Evolutionary conservation across 2,888 invertebrate species (phyloP), one percentile per base, ranked within the genome.

Genomic region (Chrysolina haemoptera): DNA sequence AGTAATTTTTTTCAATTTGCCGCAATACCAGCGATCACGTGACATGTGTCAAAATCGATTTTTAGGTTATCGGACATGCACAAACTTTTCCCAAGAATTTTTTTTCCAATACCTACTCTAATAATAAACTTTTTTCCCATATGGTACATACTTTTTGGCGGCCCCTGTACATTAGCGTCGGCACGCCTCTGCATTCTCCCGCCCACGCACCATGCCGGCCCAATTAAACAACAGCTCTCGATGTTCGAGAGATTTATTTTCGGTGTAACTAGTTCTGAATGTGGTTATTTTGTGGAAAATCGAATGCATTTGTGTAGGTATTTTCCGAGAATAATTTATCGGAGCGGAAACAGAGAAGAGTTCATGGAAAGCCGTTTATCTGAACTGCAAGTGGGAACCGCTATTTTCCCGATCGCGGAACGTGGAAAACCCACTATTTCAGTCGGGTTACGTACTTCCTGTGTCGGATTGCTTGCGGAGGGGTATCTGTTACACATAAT

Each of bases 391-490:
- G 77, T 79, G 78, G 78, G 79, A 75, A 76, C 76, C 75, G 75
- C 73, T 72, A 76, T 78, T 79, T 78, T 76, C 75, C 77, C 73
- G 79, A 75, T 78, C 78, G 76, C 75, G 76, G 73, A 76, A 73
- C 75, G 71, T 62, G 27, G 40, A 46, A 68, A 48, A 73, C 64
- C 64, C 46, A 35, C 27, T 59, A 43, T 46, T 64, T 64, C 43
- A 43, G 20, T 22, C 14, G 43, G 43, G 48, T 43, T 16, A 43
- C 48, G 16, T 16, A 43, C 48, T 43, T 64, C 43, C 64, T 12
- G 64, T 64, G 41, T 22, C n/a, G 41, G 22, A 41, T 64, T 18
- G 18, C 43, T 12, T 22, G 18, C 6, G 4, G 27, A n/a, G 16
- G 14, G 14, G 8, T 35, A 8, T 35, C 8, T 35, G 35, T 6